Base-by-base conservation (phyloP, 2,113 vertebrate genomes). In the Neodon shergylaensis region DNA sequence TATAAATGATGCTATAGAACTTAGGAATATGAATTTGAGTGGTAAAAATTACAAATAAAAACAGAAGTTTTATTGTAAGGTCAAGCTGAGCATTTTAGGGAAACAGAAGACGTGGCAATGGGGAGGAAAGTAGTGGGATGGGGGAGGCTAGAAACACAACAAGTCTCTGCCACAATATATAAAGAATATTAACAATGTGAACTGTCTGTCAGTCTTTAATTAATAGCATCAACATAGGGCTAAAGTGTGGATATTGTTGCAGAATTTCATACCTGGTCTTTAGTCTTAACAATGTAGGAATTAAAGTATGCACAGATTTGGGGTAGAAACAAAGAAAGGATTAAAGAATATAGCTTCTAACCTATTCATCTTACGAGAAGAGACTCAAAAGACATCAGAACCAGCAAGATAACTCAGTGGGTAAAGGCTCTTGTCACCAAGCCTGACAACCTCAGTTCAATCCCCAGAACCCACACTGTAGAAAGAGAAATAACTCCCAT, bases 11-110 rank as follows among this genome's bases (percentile, higher is more conserved):
- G 52, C 66, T 85, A 8, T 31, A 72, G 68, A 16, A 83, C 54
- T 97, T 70, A 83, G n/a, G 47, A 39, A 73, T 66, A 66, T 49
- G 26, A 92, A 39, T 1, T 39, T 85, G 42, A 83, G 52, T 81
- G 39, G n/a, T 44, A 33, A 95, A 91, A 39, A 14, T 58, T 66
- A 84, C 28, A 58, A 84, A 88, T 74, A 77, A 94, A 94, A 77
- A 24, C 26, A 52, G 83, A 93, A n/a, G n/a, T 4, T 33, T 87
- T 77, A 28, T 77, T 33, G 33, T 39, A 42, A 78, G 44, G 19
- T 78, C 31, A 88, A 47, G n/a, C 63, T 78, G 44, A 83, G 6
- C 33, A 31, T n/a, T 83, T 70, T 54, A 19, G 22, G 3, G n/a
- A n/a, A 76, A 93, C 28, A 42, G 28, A 77, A 70, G 22, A 77